These are phyloP conservation scores for Oostethus manadensis DNA, from an alignment of 2,113 vertebrate genomes.

Conservation along the genomic window DNA sequence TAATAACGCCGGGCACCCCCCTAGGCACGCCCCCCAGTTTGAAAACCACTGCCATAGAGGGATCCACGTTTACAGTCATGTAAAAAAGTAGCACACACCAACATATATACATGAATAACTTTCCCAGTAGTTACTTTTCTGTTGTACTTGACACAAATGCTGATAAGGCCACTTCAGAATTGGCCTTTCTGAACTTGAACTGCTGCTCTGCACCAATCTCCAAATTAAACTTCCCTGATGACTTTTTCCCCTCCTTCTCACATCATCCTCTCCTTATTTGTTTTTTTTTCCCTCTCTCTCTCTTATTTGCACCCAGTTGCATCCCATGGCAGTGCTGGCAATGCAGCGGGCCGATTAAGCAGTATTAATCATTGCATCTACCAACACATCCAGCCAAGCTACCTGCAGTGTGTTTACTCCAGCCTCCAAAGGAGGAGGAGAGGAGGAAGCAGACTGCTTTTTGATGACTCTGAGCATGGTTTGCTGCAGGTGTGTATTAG, in stretches of 20 bases:
- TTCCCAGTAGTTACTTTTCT: not conserved
- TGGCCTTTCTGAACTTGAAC: slow-evolving; percentile 7
- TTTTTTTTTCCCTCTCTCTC: slow-evolving; percentile 7
- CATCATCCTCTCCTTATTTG: not conserved
- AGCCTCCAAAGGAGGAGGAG: slow-evolving; percentile 17
- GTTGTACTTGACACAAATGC: slow-evolving; percentile 9
- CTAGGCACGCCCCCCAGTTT: no score
- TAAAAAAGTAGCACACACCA: no score
- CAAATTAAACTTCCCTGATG: not conserved
- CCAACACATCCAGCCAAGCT: slow-evolving; percentile 40
- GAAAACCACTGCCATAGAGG: no score
- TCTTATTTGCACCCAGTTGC: slow-evolving; percentile 36
- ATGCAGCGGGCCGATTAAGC: slow-evolving; percentile 46
- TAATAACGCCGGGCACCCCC: no score
- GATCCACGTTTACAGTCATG: no score
- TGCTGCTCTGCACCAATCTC: not conserved
- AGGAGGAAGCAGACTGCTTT: not conserved
- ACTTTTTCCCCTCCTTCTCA: slow-evolving; percentile 4
- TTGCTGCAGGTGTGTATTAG: not conserved
- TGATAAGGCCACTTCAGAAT: slow-evolving; percentile 8
- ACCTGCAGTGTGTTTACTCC: slow-evolving; percentile 11
- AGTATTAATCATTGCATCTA: slow-evolving; percentile 56
- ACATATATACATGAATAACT: no score
- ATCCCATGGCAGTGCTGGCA: slow-evolving; percentile 48
- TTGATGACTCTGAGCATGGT: not conserved